A percentile compares a stretch with the other conserved stretches of the same genome.
phyloP scores from a whole-genome alignment of 2,888 invertebrate genomes.

The Nomada ferruginata region DNA sequence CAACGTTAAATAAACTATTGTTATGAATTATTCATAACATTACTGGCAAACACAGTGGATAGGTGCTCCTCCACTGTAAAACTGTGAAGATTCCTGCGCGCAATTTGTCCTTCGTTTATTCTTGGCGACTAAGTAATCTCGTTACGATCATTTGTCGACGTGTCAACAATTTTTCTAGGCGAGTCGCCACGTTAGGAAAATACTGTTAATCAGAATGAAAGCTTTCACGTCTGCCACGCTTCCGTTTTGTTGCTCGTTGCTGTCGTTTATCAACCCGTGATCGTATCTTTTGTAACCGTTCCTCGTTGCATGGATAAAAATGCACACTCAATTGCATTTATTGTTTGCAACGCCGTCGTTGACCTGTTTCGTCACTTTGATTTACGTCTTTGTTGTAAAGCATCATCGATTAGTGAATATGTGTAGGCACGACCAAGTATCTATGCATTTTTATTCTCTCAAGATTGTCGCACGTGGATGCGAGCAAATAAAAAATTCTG shows the following conservation, averaged over 20 bases:
- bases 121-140: constrained; percentile 26
- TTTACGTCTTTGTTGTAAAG: neutral
- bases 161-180: constrained; percentile 6
- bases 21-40: constrained; percentile 32
- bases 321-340: constrained; percentile 8
- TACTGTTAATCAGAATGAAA: constrained; percentile 39
- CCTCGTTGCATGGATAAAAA: neutral
- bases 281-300: constrained; percentile 18
- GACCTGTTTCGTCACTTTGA: constrained; percentile 8
- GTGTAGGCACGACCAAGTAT: no score
- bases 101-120: constrained; percentile 41
- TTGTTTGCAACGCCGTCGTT: neutral
- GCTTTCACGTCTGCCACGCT: constrained; percentile 6
- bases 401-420: neutral
- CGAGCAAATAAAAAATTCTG: no score
- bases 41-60: neutral
- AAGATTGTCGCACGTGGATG: no score
- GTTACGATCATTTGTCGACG: constrained; percentile 25
- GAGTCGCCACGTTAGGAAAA: constrained; percentile 2
- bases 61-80: neutral
- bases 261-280: constrained; percentile 21
- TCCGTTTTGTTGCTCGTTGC: constrained; percentile 11
- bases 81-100: constrained; percentile 1
- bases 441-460: no score
- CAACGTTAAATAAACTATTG: constrained; percentile 20